A percentile compares a stretch with the other conserved stretches of the same genome.
Evolutionary conservation across 2,113 vertebrate genomes (phyloP).

Genomic region (Platanista minor): DNA sequence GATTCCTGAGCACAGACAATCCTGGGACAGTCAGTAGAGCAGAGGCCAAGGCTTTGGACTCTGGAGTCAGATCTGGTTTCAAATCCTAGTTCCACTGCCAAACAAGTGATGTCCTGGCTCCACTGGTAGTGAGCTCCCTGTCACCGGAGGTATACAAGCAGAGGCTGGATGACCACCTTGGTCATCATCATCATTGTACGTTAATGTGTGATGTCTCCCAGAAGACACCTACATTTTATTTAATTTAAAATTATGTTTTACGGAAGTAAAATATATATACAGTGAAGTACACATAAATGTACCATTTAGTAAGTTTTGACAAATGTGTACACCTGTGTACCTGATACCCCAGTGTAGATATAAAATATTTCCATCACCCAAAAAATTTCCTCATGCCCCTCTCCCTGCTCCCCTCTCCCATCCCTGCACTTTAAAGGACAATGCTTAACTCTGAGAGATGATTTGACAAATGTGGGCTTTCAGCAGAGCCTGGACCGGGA

Average conservation of each 20-base stretch:
- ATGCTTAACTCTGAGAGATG: background rate
- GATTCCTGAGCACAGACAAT: background rate
- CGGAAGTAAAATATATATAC: background rate
- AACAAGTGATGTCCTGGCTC: background rate
- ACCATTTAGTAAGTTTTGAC: background rate
- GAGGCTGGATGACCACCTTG: background rate
- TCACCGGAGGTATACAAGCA: background rate
- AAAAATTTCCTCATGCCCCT: background rate
- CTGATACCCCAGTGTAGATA: background rate
- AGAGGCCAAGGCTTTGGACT: background rate
- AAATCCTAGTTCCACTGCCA: background rate
- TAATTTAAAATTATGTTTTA: background rate
- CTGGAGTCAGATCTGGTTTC: background rate
- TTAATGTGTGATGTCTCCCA: background rate
- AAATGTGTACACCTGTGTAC: background rate
- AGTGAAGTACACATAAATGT: background rate
- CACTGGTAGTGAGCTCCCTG: background rate
- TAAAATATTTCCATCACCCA: background rate
- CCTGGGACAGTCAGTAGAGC: background rate
- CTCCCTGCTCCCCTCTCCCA: background rate
- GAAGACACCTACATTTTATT: background rate
- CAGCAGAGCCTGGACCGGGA: background rate
- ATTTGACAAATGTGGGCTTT: background rate
- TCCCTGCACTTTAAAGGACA: background rate
- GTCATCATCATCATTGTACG: background rate